Evolutionary conservation across 1,140 invertebrate genomes (phyloP).

Genomic region (Wiebesia pumilae): DNA sequence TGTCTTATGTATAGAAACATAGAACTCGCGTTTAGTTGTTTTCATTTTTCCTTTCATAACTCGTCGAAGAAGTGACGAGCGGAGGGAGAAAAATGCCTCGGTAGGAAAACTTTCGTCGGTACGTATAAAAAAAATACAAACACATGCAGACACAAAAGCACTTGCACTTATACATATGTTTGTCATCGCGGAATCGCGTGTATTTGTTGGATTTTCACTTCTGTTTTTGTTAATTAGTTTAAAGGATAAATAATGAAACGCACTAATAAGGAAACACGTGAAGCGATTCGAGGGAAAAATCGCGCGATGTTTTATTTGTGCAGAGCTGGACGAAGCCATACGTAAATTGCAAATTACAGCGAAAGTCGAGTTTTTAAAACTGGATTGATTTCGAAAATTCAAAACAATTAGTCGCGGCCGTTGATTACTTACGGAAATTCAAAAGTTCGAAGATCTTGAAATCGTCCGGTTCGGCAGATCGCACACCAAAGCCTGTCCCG

Average conservation of each 20-base stretch:
- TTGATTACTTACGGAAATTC: constrained; percentile 31
- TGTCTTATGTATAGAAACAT: constrained; percentile 38
- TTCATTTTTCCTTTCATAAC: constrained; percentile 11
- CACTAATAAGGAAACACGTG: constrained; percentile 15
- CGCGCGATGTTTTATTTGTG: constrained; percentile 27
- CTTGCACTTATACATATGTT: constrained; percentile 49
- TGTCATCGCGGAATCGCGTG: constrained; percentile 38
- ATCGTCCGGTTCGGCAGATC: constrained; percentile 46
- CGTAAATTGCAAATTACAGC: constrained; percentile 1
- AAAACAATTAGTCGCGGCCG: constrained; percentile 30
- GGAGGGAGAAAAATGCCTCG: background rate
- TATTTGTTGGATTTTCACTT: constrained; percentile 52
- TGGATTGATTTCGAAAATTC: constrained; percentile 6
- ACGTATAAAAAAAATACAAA: constrained; percentile 25
- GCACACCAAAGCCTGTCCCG: constrained; percentile 52
- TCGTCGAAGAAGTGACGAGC: constrained; percentile 17
- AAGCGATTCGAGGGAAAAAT: constrained; percentile 29
- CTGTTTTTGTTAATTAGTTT: constrained; percentile 54
- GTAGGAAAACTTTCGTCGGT: constrained; percentile 11
- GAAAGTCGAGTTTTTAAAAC: constrained; percentile 30
- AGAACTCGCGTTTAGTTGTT: constrained; percentile 40
- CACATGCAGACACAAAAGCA: constrained; percentile 28
- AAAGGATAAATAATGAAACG: constrained; percentile 39
- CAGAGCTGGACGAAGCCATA: constrained; percentile 46
- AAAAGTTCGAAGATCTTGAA: constrained; percentile 10